Evolutionary conservation across 2,797 vertebrate genomes (phyloP), one percentile per base, ranked within the genome.

Genomic region (Borostomias antarcticus): DNA sequence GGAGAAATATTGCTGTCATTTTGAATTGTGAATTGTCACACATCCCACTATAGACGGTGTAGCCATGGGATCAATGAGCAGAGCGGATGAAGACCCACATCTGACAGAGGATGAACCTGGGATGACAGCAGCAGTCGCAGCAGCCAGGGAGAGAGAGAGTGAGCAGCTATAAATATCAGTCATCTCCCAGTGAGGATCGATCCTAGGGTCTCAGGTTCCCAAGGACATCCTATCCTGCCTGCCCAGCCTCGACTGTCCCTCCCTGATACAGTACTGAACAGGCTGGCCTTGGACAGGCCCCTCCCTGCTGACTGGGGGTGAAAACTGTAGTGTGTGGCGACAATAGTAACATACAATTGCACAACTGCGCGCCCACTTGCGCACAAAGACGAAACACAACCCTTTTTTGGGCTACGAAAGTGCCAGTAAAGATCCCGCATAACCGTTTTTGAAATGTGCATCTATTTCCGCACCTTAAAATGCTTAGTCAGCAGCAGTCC

Each of bases 161-260:
- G 57, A 72, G 69, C 30, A 26, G 19, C 74, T 82, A 82, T 82
- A 83, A 82, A 84, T 80, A 80, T 76, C 56, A 78, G 50, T 51
- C 68, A 10, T 77, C 72, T 68, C 45, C 62, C 1, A 51, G 68
- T 0, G 51, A 71, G 58, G 66, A 82, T 85, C 70, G 25, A 82
- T 85, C 52, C 21, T 64, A n/a, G 25, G 57, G 62, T 76, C 70
- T 84, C 68, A 48, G 35, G 33, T 64, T 83, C 62, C 81, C 81
- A 85, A 88, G 86, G 82, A 82, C 85, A 80, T 66, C 75, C 65
- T 74, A 63, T 35, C 19, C 45, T 66, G 29, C 48, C 33, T 17
- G 48, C 19, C 15, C 51, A 5, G 7, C 59, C 2, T 52, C 64
- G 57, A 75, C 74, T 76, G 60, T 67, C 65, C 30, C 63, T 72